These are phyloP conservation scores for Neoarius graeffei DNA, from an alignment of 2,113 vertebrate genomes.

Conservation along the genomic window DNA sequence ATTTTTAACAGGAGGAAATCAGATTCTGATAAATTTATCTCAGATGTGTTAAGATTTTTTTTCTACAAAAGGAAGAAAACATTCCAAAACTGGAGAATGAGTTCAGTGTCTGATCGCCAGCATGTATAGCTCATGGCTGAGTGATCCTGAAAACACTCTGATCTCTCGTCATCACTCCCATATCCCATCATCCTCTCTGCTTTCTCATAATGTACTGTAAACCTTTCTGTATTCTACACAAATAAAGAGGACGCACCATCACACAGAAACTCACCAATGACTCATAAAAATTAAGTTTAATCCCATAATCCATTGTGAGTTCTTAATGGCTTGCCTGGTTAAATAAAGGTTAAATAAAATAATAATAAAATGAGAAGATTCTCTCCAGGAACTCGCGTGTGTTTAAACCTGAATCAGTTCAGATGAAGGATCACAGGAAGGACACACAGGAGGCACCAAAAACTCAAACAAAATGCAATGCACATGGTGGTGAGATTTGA, in stretches of 20 bases:
- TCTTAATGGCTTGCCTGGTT: too few species aligned
- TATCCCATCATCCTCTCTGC: background rate
- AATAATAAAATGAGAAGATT: background rate
- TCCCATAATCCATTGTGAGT: background rate
- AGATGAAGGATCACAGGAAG: background rate
- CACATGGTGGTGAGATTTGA: background rate
- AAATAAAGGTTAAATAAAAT: too few species aligned
- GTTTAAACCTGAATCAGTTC: background rate
- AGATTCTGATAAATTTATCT: too few species aligned
- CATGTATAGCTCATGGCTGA: background rate
- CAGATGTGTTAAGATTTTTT: too few species aligned
- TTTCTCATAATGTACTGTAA: background rate
- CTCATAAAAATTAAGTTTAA: background rate
- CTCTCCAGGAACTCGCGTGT: background rate
- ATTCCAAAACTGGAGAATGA: background rate
- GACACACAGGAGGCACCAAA: background rate
- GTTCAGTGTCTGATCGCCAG: background rate
- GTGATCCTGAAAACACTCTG: slow-evolving; percentile 51
- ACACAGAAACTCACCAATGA: background rate
- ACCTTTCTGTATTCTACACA: background rate
- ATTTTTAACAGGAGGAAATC: background rate
- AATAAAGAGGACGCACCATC: too few species aligned
- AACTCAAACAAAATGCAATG: background rate
- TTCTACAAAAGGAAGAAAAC: too few species aligned
- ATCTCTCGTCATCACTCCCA: background rate